Percentiles rank a stretch among this genome's conserved stretches.
These are phyloP conservation scores for Esperia sulphurella DNA, from an alignment of 2,888 invertebrate genomes.

Conservation along the genomic window DNA sequence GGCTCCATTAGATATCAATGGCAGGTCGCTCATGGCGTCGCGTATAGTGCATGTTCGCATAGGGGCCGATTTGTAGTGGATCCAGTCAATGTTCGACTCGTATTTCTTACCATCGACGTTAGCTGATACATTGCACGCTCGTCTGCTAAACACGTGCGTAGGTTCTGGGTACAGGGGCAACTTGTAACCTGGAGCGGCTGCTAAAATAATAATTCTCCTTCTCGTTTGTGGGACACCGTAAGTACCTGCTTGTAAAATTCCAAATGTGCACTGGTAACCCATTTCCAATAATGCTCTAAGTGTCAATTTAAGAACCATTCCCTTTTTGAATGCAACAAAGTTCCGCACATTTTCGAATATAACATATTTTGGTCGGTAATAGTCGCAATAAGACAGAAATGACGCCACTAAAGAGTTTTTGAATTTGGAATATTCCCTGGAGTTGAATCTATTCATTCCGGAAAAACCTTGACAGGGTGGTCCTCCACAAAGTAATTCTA, in stretches of 20 bases:
- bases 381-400: slow-evolving; percentile 91
- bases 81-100: slow-evolving; percentile 79
- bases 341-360: slow-evolving; percentile 92
- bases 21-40: slow-evolving; percentile 92
- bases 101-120: slow-evolving; percentile 70
- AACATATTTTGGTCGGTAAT: slow-evolving; percentile 89
- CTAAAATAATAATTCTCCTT: slow-evolving; percentile 87
- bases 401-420: slow-evolving; percentile 92
- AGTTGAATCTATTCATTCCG: slow-evolving; percentile 93
- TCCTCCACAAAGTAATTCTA: slow-evolving; percentile 91
- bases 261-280: slow-evolving; percentile 93
- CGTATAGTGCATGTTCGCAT: slow-evolving; percentile 86
- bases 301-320: slow-evolving; percentile 89
- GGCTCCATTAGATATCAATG: slow-evolving; percentile 86
- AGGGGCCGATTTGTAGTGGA: slow-evolving; percentile 82
- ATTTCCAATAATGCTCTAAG: slow-evolving; percentile 86
- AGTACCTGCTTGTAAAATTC: slow-evolving; percentile 91
- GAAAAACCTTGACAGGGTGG: slow-evolving; percentile 95
- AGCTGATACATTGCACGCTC: slow-evolving; percentile 80
- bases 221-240: slow-evolving; percentile 92
- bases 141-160: slow-evolving; percentile 85
- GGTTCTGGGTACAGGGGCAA: slow-evolving; percentile 90
- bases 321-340: slow-evolving; percentile 89
- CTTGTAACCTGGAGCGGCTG: slow-evolving; percentile 88
- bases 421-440: slow-evolving; percentile 89